Conservation (phyloP, 2,797 vertebrate genomes). For the Botia almorhae region DNA sequence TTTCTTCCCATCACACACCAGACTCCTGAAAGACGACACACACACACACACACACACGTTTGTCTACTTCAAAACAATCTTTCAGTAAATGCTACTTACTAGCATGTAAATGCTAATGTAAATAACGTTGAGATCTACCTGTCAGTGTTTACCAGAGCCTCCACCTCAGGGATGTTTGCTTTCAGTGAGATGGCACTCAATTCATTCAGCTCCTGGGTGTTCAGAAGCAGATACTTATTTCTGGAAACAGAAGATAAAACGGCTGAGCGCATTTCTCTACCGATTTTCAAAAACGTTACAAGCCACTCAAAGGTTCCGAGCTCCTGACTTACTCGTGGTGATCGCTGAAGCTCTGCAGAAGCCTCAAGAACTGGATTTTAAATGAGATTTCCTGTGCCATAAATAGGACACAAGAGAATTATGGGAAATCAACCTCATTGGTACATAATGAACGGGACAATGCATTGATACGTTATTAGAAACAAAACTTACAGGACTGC, state of each 20-base stretch:
- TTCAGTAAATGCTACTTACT: not conserved
- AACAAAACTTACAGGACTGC: constrained; percentile 86
- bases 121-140: constrained; percentile 63
- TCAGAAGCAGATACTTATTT: constrained; percentile 97
- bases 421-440: not conserved
- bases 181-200: constrained; percentile 96
- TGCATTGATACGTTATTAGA: not conserved
- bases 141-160: constrained; percentile 96
- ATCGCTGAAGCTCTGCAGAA: constrained; percentile 98
- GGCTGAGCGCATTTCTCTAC: not conserved
- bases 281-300: not conserved
- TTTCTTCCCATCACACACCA: constrained; percentile 97
- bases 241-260: constrained; percentile 70
- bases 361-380: constrained; percentile 97
- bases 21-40: constrained; percentile 76
- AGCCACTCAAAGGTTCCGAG: not conserved
- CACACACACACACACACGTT: not conserved
- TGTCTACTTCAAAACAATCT: not conserved
- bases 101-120: not conserved
- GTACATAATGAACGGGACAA: not conserved
- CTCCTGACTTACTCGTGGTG: constrained; percentile 90
- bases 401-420: not conserved
- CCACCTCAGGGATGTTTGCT: constrained; percentile 98
- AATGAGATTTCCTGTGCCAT: constrained; percentile 92
- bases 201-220: constrained; percentile 95